A percentile compares a stretch with the other conserved stretches of the same genome.
These are phyloP conservation scores for Caenorhabditis sp. DNA, from an alignment of 2,888 invertebrate genomes.

Conservation along the genomic window DNA sequence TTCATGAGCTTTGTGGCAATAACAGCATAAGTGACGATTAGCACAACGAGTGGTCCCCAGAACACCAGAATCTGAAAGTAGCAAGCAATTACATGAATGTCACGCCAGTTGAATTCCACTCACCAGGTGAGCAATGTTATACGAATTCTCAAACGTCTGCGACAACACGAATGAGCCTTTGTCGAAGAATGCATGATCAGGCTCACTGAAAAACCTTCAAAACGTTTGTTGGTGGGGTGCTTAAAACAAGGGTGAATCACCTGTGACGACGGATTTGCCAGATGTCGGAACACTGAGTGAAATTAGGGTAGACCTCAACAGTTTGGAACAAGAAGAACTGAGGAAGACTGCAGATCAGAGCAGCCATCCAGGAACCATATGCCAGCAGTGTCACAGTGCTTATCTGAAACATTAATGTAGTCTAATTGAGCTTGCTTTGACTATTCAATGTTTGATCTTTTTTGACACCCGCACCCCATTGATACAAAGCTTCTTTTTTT, in stretches of 20 bases:
- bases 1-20: constrained; percentile 78
- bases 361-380: constrained; percentile 72
- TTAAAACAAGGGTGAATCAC: neutral
- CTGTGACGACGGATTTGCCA: constrained; percentile 68
- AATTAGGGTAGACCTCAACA: constrained; percentile 63
- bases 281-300: constrained; percentile 79
- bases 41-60: constrained; percentile 79
- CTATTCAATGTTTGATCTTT: too few species aligned
- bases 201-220: constrained; percentile 11
- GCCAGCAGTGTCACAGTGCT: constrained; percentile 66
- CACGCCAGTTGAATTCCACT: constrained; percentile 3
- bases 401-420: constrained; percentile 56
- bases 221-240: neutral
- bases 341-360: constrained; percentile 74
- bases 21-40: constrained; percentile 75
- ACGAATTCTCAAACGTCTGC: constrained; percentile 68
- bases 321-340: constrained; percentile 78
- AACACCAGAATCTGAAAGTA: constrained; percentile 78
- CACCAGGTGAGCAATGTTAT: constrained; percentile 79
- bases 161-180: constrained; percentile 65
- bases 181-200: constrained; percentile 11
- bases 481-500: too few species aligned
- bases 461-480: too few species aligned
- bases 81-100: neutral
- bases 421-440: neutral